phyloP scores from a whole-genome alignment of 1,140 invertebrate genomes.

The Arctopsyche grandis region DNA sequence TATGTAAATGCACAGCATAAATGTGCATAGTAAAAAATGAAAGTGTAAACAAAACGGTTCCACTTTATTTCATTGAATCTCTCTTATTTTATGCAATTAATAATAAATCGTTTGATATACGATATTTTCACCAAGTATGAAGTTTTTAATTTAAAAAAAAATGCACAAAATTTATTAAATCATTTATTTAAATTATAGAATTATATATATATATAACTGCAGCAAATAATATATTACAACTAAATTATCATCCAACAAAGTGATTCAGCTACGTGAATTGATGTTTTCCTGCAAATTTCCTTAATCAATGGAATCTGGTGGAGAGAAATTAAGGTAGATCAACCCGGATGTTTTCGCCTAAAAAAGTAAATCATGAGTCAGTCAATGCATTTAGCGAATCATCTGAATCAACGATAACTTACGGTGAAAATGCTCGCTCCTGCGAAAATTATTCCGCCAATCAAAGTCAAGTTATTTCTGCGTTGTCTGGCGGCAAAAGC shows the following conservation, averaged over 20 bases:
- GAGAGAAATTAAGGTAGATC: constrained; percentile 69
- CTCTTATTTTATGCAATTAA: too few species aligned
- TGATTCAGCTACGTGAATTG: too few species aligned
- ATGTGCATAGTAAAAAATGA: too few species aligned
- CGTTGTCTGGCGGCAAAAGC: constrained; percentile 71
- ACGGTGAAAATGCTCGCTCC: constrained; percentile 70
- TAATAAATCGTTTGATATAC: too few species aligned
- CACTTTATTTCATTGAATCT: too few species aligned
- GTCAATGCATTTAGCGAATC: too few species aligned
- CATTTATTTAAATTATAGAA: constrained; percentile 13
- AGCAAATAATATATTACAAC: background rate
- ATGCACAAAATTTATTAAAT: background rate
- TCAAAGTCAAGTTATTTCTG: constrained; percentile 75
- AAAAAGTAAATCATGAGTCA: too few species aligned
- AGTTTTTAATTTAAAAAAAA: too few species aligned
- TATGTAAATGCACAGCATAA: too few species aligned
- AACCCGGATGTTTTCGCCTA: constrained; percentile 69
- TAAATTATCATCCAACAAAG: background rate
- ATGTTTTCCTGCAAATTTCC: background rate
- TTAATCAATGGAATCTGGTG: constrained; percentile 69
- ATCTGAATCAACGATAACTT: constrained; percentile 56
- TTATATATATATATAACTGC: background rate
- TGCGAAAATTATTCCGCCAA: constrained; percentile 69
- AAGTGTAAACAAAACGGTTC: too few species aligned
- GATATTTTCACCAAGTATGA: too few species aligned